Conservation (phyloP, 2,797 vertebrate species). For the Megalops cyprinoides region DNA sequence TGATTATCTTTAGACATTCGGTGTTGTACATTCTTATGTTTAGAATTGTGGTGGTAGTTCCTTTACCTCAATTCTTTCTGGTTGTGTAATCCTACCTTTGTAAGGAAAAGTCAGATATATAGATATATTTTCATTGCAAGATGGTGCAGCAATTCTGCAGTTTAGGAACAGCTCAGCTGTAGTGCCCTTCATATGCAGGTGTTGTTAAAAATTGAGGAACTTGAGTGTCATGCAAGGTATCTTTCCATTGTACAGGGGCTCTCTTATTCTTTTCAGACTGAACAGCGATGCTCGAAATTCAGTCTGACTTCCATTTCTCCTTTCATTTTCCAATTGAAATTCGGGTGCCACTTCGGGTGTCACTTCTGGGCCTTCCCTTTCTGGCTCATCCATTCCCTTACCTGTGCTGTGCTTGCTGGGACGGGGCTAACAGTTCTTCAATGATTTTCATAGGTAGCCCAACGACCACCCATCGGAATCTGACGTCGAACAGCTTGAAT, state of each 20-base stretch:
- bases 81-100: too few species aligned
- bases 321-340: constrained; percentile 2
- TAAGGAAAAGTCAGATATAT: too few species aligned
- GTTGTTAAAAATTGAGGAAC: neutral
- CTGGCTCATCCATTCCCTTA: neutral
- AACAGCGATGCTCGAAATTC: constrained; percentile 7
- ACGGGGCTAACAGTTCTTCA: constrained; percentile 14
- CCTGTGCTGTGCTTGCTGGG: neutral
- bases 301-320: constrained; percentile 26
- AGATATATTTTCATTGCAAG: too few species aligned
- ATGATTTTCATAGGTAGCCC: constrained; percentile 83
- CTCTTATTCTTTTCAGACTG: neutral
- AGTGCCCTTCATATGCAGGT: neutral
- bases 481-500: constrained; percentile 93
- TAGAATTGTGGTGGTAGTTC: too few species aligned
- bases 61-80: too few species aligned
- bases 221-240: neutral
- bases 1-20: too few species aligned
- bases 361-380: neutral
- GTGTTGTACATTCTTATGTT: too few species aligned
- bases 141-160: too few species aligned
- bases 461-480: constrained; percentile 85
- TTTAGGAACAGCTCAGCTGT: too few species aligned
- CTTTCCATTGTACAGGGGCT: neutral
- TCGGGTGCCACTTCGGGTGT: neutral